Evolutionary conservation across 1,140 invertebrate species (phyloP), one percentile per base, ranked within the genome.

Genomic region (Zophobas morio): DNA sequence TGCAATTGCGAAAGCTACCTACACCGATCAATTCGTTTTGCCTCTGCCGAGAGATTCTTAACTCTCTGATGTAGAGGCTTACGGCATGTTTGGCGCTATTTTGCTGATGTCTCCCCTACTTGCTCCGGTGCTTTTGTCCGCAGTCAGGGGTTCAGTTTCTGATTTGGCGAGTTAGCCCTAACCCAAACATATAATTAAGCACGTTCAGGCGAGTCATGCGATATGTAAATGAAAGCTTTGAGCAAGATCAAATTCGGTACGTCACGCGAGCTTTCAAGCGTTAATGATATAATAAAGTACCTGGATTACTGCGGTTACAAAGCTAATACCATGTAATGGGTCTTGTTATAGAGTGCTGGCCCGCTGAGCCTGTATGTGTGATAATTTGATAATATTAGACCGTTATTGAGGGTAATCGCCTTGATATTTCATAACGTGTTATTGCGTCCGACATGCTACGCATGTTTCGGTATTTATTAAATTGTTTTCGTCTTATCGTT

Each of bases 311-410:
- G 79, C 70, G 81, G 77, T 82, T 82, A 82, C 81, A 82, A 82
- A 82, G 79, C 79, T 82, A 82, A 82, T 82, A 78, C 81, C 81
- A 76, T 82, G 81, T 82, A 82, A 82, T 82, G 81, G 79, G 74
- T 57, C 77, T 80, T 78, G 79, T 82, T 82, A 82, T 82, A 74
- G 80, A 78, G 80, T 80, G 82, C 79, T 70, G 81, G 81, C 81
- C 81, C 76, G 79, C 78, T 79, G 81, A 79, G 78, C 74, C 56
- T 57, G 56, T 77, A 73, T 77, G 78, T 75, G 78, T 74, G 78
- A 81, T 82, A 82, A 81, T 82, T 81, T 82, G 81, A 82, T 82
- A 81, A 81, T 82, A 81, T 81, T 81, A 72, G 79, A 77, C 70
- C 57, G 77, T 79, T 81, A 81, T 82, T 81, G 77, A 76, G 72